A percentile compares a stretch with the other conserved stretches of the same genome.
These are phyloP conservation scores for Synergus umbraculus DNA, from an alignment of 2,888 invertebrate species.

Conservation along the genomic window DNA sequence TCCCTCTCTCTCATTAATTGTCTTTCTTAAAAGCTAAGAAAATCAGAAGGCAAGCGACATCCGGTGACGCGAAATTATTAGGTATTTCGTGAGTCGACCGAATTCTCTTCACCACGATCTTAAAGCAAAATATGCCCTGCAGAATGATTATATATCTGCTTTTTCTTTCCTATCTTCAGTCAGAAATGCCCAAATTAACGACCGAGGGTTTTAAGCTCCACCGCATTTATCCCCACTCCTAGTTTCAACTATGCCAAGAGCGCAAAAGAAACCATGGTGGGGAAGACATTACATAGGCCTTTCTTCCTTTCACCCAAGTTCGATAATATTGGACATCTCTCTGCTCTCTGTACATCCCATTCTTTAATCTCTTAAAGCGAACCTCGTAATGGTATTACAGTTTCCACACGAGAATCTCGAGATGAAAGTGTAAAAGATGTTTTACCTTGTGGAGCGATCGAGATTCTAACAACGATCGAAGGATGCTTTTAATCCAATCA, in stretches of 20 bases:
- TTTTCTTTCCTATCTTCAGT: not conserved
- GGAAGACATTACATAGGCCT: not conserved
- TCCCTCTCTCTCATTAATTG: slow-evolving; percentile 42
- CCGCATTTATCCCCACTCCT: not conserved
- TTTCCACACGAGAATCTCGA: not conserved
- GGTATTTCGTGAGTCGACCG: slow-evolving; percentile 1
- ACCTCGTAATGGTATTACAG: not conserved
- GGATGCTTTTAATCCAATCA: not conserved
- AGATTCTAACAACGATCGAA: not conserved
- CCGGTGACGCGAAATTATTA: slow-evolving; percentile 26
- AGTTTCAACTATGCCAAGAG: not conserved
- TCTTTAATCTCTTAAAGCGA: not conserved
- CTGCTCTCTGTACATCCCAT: not conserved
- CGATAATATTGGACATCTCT: not conserved
- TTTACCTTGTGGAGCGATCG: not conserved
- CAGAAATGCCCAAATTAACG: not conserved
- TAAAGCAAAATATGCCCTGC: slow-evolving; percentile 3
- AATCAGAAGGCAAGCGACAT: slow-evolving; percentile 37
- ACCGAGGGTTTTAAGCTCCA: not conserved
- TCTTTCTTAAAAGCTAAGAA: slow-evolving; percentile 46
- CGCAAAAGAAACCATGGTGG: not conserved
- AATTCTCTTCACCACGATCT: slow-evolving; percentile 6
- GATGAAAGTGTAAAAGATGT: not conserved
- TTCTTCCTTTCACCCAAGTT: not conserved
- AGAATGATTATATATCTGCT: not conserved